Conservation (phyloP, 2,797 vertebrate genomes). For the Fringilla coelebs region DNA sequence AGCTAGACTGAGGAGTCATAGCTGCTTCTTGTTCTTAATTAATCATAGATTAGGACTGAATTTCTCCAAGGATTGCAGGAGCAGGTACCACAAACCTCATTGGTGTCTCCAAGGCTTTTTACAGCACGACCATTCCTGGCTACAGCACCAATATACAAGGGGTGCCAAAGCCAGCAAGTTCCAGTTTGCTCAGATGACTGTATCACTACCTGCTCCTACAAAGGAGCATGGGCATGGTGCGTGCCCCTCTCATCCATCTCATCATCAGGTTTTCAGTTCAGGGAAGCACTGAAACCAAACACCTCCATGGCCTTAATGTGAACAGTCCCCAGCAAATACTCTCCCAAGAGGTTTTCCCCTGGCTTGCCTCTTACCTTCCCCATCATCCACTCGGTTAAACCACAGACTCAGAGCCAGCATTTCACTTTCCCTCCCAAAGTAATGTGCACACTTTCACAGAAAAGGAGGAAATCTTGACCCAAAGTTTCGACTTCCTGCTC, state of each 20-base stretch:
- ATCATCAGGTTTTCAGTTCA: neutral
- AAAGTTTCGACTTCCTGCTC: neutral
- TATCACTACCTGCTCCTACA: neutral
- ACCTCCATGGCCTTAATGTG: fast-evolving
- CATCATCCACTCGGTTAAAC: neutral
- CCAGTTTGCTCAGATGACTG: neutral
- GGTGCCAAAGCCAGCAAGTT: neutral
- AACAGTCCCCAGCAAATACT: neutral
- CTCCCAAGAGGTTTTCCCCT: neutral
- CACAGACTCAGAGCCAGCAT: fast-evolving
- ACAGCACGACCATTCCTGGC: neutral
- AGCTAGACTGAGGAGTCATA: neutral
- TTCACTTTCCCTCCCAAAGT: neutral
- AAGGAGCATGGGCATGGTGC: neutral
- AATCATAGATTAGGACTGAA: neutral
- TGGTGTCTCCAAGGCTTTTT: neutral
- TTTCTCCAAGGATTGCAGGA: neutral
- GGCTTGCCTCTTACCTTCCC: neutral
- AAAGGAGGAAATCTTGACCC: neutral
- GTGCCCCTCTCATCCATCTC: neutral
- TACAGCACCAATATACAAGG: fast-evolving
- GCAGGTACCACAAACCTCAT: neutral
- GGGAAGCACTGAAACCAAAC: neutral
- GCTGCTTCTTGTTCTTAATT: neutral
- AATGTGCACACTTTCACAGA: neutral